phyloP scores from a whole-genome alignment of 2,888 invertebrate genomes.

The Drosophila multiciliata region DNA sequence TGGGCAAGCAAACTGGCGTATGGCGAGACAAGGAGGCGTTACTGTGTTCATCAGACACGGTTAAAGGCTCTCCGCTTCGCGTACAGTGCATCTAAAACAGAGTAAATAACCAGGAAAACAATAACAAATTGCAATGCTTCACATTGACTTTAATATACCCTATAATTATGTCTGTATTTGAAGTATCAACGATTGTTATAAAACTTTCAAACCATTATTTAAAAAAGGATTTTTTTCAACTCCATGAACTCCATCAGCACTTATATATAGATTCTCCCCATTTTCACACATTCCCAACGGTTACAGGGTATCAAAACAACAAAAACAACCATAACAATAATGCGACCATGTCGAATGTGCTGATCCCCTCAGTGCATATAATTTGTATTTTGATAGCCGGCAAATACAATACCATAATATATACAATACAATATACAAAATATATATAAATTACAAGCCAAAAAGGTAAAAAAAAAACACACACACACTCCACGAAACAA shows the following conservation, averaged over 20 bases:
- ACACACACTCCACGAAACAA: conserved; percentile 47
- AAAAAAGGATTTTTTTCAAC: not conserved
- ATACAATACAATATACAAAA: conserved; percentile 51
- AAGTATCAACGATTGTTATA: not conserved
- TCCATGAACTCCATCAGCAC: too few species aligned
- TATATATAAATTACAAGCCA: conserved; percentile 81
- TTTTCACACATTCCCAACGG: not conserved
- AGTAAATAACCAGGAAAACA: conserved; percentile 40
- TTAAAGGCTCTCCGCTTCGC: conserved; percentile 56
- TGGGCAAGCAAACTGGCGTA: conserved; percentile 49
- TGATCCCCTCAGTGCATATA: conserved; percentile 50
- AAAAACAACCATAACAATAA: conserved; percentile 13
- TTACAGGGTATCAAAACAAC: conserved; percentile 4
- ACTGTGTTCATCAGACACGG: conserved; percentile 69
- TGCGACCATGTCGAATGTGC: conserved; percentile 64
- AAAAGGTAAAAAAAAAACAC: conserved; percentile 67
- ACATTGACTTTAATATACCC: conserved; percentile 1
- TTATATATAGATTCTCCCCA: not conserved
- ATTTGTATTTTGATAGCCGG: conserved; percentile 76
- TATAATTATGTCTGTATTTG: not conserved
- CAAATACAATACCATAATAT: conserved; percentile 63
- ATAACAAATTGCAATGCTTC: conserved; percentile 1
- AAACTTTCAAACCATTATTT: not conserved
- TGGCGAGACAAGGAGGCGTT: conserved; percentile 54
- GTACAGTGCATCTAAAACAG: conserved; percentile 55